Percentiles rank a stretch among this genome's conserved stretches.
phyloP scores from a whole-genome alignment of 1,140 invertebrate species.

The Forficula auricularia region DNA sequence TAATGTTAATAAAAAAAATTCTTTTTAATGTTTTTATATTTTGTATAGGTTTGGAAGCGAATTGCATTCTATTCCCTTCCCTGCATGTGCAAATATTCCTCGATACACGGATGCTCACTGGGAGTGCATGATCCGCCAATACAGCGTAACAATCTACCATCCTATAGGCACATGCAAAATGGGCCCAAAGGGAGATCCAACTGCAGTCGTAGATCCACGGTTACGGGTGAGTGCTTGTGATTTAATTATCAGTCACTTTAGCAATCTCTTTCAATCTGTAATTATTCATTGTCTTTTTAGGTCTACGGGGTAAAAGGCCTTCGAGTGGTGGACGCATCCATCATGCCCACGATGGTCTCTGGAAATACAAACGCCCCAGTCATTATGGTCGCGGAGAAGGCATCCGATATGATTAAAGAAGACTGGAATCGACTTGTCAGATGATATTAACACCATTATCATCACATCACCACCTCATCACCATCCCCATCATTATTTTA shows the following conservation, averaged over 20 bases:
- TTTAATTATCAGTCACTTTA: too few relatives aligned
- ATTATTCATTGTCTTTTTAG: not conserved
- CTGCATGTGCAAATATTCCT: constrained; percentile 44
- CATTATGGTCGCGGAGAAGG: constrained; percentile 75
- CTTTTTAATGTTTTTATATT: too few relatives aligned
- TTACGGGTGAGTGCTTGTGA: too few relatives aligned
- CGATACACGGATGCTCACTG: constrained; percentile 55
- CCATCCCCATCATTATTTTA: too few relatives aligned
- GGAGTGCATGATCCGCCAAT: constrained; percentile 67
- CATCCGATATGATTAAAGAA: constrained; percentile 63
- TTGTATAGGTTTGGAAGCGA: constrained; percentile 39
- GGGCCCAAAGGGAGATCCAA: constrained; percentile 67
- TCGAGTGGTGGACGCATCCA: constrained; percentile 68
- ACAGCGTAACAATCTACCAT: constrained; percentile 69
- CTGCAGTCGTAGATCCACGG: constrained; percentile 73
- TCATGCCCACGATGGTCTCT: constrained; percentile 66
- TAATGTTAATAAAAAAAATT: too few relatives aligned
- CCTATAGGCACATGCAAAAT: constrained; percentile 83
- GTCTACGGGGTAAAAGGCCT: constrained; percentile 64
- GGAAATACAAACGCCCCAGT: constrained; percentile 69
- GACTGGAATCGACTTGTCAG: too few relatives aligned
- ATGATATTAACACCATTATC: too few relatives aligned
- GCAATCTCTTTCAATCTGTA: too few relatives aligned
- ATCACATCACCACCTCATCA: too few relatives aligned
- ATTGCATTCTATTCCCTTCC: constrained; percentile 45